Conservation (phyloP, 2,113 vertebrate species). For the Chascanopsetta lugubris region DNA sequence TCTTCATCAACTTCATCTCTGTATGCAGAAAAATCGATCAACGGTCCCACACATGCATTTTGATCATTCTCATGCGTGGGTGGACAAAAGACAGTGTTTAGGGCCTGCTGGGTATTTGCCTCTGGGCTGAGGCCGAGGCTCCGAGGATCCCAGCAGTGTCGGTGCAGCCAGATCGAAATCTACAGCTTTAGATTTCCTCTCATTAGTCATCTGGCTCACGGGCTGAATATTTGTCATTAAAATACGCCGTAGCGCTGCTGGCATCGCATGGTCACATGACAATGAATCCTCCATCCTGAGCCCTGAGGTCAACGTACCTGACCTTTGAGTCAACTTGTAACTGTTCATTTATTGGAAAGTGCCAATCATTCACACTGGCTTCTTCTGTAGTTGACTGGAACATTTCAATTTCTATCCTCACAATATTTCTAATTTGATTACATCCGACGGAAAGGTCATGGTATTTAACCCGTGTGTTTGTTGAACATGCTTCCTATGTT, state of each 20-base stretch:
- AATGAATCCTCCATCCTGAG: conserved; percentile 9
- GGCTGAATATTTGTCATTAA: conserved; percentile 19
- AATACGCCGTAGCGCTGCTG: background rate
- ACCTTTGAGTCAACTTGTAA: too few species aligned
- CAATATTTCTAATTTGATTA: too few species aligned
- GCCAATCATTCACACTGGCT: too few species aligned
- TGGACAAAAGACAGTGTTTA: conserved; percentile 60
- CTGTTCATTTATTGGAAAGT: too few species aligned
- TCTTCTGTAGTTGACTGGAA: too few species aligned
- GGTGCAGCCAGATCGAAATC: conserved; percentile 58
- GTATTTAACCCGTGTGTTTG: too few species aligned
- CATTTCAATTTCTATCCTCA: too few species aligned
- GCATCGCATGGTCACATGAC: background rate
- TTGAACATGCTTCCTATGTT: too few species aligned
- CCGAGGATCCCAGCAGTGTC: conserved; percentile 42
- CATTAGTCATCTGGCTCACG: conserved; percentile 49
- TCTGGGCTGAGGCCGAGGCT: conserved; percentile 53
- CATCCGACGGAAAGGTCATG: too few species aligned
- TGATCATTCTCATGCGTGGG: conserved; percentile 49
- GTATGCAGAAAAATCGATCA: conserved; percentile 26
- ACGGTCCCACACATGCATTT: conserved; percentile 48
- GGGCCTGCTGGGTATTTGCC: conserved; percentile 66
- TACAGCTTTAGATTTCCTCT: conserved; percentile 39
- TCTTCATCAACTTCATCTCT: conserved; percentile 27
- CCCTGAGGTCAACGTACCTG: too few species aligned